A percentile compares a stretch with the other conserved stretches of the same genome.
Conservation (phyloP, 1,140 invertebrate species). For the Heliothis virescens region DNA sequence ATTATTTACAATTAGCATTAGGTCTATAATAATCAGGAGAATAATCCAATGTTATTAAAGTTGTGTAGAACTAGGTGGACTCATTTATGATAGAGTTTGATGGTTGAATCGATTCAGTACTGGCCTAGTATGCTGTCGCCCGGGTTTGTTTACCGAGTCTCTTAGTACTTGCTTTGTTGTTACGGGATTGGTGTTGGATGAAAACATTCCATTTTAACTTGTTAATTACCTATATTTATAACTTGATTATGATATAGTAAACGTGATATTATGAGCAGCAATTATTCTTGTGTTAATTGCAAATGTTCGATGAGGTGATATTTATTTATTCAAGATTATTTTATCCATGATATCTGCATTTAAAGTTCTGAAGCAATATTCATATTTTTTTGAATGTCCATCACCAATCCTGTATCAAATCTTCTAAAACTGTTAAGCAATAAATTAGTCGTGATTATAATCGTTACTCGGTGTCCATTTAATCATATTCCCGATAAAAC, state of each 20-base stretch:
- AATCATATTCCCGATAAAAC: slow-evolving; percentile 29
- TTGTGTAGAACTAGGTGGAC: slow-evolving; percentile 77
- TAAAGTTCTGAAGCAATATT: too few species aligned
- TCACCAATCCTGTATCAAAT: slow-evolving; percentile 10
- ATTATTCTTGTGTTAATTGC: too few species aligned
- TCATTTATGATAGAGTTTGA: slow-evolving; percentile 51
- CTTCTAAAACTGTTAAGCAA: slow-evolving; percentile 21
- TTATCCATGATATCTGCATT: too few species aligned
- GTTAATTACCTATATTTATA: not conserved
- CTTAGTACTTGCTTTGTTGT: slow-evolving; percentile 35
- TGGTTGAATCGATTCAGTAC: slow-evolving; percentile 63
- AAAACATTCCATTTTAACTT: not conserved
- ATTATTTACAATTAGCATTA: slow-evolving; percentile 75
- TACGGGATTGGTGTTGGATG: slow-evolving; percentile 2
- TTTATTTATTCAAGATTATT: too few species aligned
- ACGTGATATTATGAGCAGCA: too few species aligned
- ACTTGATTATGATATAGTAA: not conserved
- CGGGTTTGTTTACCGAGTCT: slow-evolving; percentile 37
- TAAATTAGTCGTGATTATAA: slow-evolving; percentile 44
- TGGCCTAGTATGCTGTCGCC: slow-evolving; percentile 71
- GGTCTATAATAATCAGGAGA: slow-evolving; percentile 68
- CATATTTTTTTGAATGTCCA: not conserved
- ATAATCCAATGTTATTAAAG: slow-evolving; percentile 76
- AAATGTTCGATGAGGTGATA: too few species aligned
- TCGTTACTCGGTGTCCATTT: slow-evolving; percentile 45